Evolutionary conservation across 2,797 vertebrate species (phyloP), one percentile per base, ranked within the genome.

Genomic region (Luscinia megarhynchos): DNA sequence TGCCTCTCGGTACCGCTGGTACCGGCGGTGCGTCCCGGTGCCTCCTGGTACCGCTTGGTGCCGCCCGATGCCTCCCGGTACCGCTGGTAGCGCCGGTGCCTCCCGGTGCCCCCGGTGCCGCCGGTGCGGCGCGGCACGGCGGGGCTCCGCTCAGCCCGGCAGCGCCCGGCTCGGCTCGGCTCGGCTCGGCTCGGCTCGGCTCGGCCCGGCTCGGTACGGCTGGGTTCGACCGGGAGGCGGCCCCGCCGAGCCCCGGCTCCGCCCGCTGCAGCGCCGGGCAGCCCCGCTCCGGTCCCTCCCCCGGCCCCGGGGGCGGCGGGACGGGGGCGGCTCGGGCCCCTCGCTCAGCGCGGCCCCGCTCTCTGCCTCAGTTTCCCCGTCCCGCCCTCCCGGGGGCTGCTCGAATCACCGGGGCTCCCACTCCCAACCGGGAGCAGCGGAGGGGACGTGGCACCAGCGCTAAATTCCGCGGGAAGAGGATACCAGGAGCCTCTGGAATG

Each of bases 191-290:
- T 38, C 19, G 48, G 48, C 12, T 7, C 48, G 48, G 66, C 3
- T 5, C 66, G 66, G 66, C 6, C 11, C 38, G 38, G 38, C 38
- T 14, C 67, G 50, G 68, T 3, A 70, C 68, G 22, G 68, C 50
- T 70, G 68, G 68, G 38, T 14, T 54, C 30, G 68, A n/a, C 22
- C 68, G 51, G 38, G 68, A 70, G 68, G 68, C 68, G 68, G 51
- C 68, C 51, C 68, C 68, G 68, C 68, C 57, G 79, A 93, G 66
- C 82, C 73, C 89, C 89, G 63, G 76, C 92, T 97, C 96, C 94
- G 96, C 90, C 70, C 88, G 94, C 93, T 70, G 94, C 92, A 85
- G 91, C 69, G 82, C 86, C 83, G 91, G 93, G 88, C 84, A 82
- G 91, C 72, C 91, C 84, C 86, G 81, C 93, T 93, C 70, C 78